phyloP scores from a whole-genome alignment of 2,888 invertebrate genomes.

The Dinocampus coccinellae region DNA sequence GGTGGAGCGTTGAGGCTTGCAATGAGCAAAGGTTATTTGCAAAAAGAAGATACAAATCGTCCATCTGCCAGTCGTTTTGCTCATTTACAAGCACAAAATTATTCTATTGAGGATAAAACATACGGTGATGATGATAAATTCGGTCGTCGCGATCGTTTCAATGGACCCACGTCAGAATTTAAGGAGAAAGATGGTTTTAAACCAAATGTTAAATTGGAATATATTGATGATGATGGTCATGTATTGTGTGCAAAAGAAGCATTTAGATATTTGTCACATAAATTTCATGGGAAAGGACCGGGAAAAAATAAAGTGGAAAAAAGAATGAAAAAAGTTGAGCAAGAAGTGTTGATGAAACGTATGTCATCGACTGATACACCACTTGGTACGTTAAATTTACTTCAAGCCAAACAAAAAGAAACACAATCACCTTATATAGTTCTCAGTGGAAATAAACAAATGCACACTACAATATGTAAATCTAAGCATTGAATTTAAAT shows the following conservation, averaged over 20 bases:
- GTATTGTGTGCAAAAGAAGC: constrained; percentile 96
- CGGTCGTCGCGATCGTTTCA: constrained; percentile 80
- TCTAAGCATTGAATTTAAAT: too few relatives aligned
- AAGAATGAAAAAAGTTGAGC: constrained; percentile 92
- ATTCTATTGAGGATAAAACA: constrained; percentile 84
- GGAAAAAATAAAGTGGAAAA: constrained; percentile 99
- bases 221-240: constrained; percentile 96
- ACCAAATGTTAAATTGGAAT: constrained; percentile 95
- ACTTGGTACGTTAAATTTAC: constrained; percentile 91
- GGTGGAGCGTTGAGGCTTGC: constrained; percentile 92
- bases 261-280: constrained; percentile 95
- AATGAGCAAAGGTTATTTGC: constrained; percentile 93
- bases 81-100: constrained; percentile 83
- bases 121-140: constrained; percentile 85
- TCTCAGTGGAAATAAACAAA: constrained; percentile 88
- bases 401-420: constrained; percentile 96
- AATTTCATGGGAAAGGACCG: constrained; percentile 99
- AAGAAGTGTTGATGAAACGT: constrained; percentile 95
- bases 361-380: constrained; percentile 99
- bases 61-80: constrained; percentile 80
- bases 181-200: constrained; percentile 91
- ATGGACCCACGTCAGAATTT: constrained; percentile 91
- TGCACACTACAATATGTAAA: constrained; percentile 71
- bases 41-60: constrained; percentile 83
- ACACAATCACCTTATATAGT: constrained; percentile 94